Evolutionary conservation across 2,888 invertebrate genomes (phyloP).

Genomic region (Lagria hirta): DNA sequence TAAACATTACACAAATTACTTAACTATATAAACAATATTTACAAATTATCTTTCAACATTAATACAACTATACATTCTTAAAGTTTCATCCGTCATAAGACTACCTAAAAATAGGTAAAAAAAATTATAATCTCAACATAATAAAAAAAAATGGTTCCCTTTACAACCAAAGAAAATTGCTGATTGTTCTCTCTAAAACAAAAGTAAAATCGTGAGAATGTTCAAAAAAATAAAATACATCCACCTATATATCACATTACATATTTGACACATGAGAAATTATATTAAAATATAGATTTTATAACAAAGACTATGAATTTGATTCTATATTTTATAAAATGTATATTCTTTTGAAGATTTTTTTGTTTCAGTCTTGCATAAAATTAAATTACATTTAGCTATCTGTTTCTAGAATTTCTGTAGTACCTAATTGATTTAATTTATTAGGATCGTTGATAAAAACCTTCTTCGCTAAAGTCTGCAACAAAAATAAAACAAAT

Average conservation of each 20-base stretch:
- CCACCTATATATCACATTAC: slow-evolving; percentile 47
- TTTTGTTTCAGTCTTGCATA: slow-evolving; percentile 44
- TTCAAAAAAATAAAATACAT: slow-evolving; percentile 16
- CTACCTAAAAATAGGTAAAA: slow-evolving; percentile 29
- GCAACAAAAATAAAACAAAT: slow-evolving; percentile 45
- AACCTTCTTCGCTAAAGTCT: slow-evolving; percentile 77
- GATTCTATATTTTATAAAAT: slow-evolving; percentile 43
- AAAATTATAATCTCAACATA: slow-evolving; percentile 26
- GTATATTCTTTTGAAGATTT: slow-evolving; percentile 42
- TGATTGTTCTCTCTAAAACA: slow-evolving; percentile 8
- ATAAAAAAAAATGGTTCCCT: slow-evolving; percentile 12
- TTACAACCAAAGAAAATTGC: slow-evolving; percentile 16
- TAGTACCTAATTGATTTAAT: slow-evolving; percentile 57
- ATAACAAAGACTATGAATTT: slow-evolving; percentile 29
- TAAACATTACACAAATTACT: slow-evolving; percentile 17
- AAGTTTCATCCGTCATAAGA: slow-evolving; percentile 20
- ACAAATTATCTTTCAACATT: slow-evolving; percentile 20
- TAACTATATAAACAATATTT: slow-evolving; percentile 22
- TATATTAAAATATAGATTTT: slow-evolving; percentile 19
- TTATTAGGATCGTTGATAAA: slow-evolving; percentile 81
- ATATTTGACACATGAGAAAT: slow-evolving; percentile 51
- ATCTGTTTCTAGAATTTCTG: slow-evolving; percentile 40
- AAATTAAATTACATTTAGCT: slow-evolving; percentile 36
- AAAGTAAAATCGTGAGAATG: slow-evolving; percentile 12
- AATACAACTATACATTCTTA: slow-evolving; percentile 19